Base-by-base conservation (phyloP, 2,797 vertebrate species). In the Aphelocoma californica region DNA sequence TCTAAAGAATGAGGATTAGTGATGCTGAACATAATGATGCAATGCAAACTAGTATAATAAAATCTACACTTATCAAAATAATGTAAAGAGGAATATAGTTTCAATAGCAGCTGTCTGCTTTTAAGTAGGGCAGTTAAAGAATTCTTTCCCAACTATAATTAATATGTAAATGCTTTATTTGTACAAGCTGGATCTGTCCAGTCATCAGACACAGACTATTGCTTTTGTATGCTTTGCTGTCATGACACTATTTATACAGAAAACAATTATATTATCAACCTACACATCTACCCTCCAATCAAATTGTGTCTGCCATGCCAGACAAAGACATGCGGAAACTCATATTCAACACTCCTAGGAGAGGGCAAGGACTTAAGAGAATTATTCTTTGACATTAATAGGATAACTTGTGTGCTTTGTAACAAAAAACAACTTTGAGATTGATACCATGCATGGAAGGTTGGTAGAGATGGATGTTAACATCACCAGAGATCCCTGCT, bases 381-480 rank as follows among this genome's bases (percentile, higher is more conserved):
- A 93, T 96, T 97, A 93, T 92, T 95, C n/a, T 92, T 94, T 96
- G 93, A 95, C 89, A 95, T 97, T 71, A 95, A 93, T 94, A 94
- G 87, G 71, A 95, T 87, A 94, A 91, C 19, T 78, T 50, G 18
- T 86, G 65, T 83, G 56, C 51, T 29, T 69, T 84, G 32, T 48
- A 88, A 89, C 38, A 78, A 87, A 61, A 32, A 74, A 32, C 31
- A 95, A 56, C 18, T 90, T 88, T 79, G 57, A 82, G 45, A 80
- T n/a, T 24, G 32, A 72, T 81, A 17, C 5, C 5, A 7, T 93
- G 40, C n/a, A 45, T 84, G n/a, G 45, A 79, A 93, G 36, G 50
- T 24, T 45, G 57, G 23, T 25, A 10, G 24, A 77, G 51, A 90
- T 61, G 40, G 29, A 83, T 74, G 53, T 38, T 73, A 66, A 72